These are phyloP conservation scores for Lontra canadensis DNA, from an alignment of 2,113 vertebrate genomes.

Conservation along the genomic window DNA sequence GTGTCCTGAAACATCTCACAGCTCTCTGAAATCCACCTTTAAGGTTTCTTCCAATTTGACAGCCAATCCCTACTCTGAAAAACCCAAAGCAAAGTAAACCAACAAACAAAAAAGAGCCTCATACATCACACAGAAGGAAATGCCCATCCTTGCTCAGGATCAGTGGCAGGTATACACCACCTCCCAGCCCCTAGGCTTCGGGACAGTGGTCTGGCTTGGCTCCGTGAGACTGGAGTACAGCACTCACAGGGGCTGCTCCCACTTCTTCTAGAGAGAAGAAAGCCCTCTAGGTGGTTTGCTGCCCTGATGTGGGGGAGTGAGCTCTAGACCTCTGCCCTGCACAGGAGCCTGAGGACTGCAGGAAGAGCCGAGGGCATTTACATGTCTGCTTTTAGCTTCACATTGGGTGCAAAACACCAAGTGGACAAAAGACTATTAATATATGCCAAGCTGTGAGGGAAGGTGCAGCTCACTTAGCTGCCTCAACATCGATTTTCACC, in stretches of 20 bases:
- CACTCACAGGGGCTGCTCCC: background rate
- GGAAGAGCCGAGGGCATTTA: constrained; percentile 28
- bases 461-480: constrained; percentile 51
- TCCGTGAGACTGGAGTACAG: background rate
- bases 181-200: background rate
- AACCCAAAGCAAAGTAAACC: background rate
- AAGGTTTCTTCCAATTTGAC: background rate
- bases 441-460: constrained; percentile 49
- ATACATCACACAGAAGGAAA: background rate
- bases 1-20: background rate
- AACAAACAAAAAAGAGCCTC: background rate
- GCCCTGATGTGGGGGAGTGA: background rate
- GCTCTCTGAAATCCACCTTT: background rate
- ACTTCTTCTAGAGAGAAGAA: background rate
- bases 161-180: too few species aligned
- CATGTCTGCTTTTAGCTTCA: constrained; percentile 44
- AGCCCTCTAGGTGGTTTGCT: accelerated
- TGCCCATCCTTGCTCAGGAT: background rate
- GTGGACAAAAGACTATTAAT: constrained; percentile 59
- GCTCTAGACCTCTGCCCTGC: background rate
- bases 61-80: background rate
- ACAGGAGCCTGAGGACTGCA: background rate
- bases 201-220: background rate
- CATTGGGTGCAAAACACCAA: constrained; percentile 25
- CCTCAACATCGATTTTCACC: constrained; percentile 68